These are phyloP conservation scores for Seira sanloemensis DNA, from an alignment of 2,888 invertebrate species.

Conservation along the genomic window DNA sequence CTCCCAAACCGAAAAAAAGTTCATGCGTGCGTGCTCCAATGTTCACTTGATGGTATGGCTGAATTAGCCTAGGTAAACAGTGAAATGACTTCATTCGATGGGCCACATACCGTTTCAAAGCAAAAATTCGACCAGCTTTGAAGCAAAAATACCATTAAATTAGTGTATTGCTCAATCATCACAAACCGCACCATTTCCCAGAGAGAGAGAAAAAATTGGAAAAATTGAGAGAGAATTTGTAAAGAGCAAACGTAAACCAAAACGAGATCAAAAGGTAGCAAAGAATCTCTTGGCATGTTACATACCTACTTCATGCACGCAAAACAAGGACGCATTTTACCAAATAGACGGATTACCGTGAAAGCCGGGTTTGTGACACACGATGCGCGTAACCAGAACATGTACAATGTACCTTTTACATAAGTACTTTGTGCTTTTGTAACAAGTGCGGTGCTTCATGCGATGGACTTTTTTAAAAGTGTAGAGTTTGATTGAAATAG, in stretches of 20 bases:
- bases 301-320: background rate
- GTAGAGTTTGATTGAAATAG: too few species aligned
- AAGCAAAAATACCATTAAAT: conserved; percentile 53
- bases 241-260: background rate
- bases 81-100: background rate
- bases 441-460: too few species aligned
- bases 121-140: background rate
- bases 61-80: conserved; percentile 13
- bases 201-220: background rate
- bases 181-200: conserved; percentile 18
- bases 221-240: background rate
- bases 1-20: background rate
- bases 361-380: too few species aligned
- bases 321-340: conserved; percentile 12
- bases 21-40: background rate
- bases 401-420: too few species aligned
- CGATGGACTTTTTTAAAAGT: too few species aligned
- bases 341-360: background rate
- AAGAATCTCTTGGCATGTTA: background rate
- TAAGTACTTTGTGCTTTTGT: too few species aligned
- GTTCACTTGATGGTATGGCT: background rate
- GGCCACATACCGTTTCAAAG: background rate
- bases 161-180: conserved; percentile 48
- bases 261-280: conserved; percentile 6
- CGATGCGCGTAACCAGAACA: too few species aligned